Evolutionary conservation across 2,888 invertebrate genomes (phyloP).

Genomic region (Pyralis farinalis): DNA sequence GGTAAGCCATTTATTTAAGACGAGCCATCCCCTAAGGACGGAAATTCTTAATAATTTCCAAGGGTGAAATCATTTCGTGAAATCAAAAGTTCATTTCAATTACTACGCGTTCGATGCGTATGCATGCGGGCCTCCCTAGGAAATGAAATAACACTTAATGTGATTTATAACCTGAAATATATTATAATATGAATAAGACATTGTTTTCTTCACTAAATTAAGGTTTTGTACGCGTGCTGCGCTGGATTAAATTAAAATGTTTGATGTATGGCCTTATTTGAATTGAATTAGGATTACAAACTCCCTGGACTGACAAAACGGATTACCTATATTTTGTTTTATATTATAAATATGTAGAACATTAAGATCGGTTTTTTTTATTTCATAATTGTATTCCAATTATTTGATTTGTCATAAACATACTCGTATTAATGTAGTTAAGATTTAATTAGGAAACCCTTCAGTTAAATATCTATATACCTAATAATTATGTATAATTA

Average conservation of each 20-base stretch:
- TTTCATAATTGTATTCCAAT: too few species aligned
- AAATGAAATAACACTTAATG: constrained; percentile 79
- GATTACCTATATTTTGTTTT: too few species aligned
- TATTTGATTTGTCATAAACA: too few species aligned
- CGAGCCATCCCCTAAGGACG: constrained; percentile 42
- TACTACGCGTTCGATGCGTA: constrained; percentile 69
- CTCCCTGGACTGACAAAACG: too few species aligned
- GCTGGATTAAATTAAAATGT: constrained; percentile 41
- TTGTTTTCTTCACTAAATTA: constrained; percentile 71
- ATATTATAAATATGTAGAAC: too few species aligned
- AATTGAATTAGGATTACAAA: constrained; percentile 20
- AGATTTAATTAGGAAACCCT: too few species aligned
- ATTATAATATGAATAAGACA: constrained; percentile 71
- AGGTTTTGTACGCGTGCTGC: constrained; percentile 56
- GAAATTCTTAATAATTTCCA: constrained; percentile 72
- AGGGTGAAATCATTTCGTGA: constrained; percentile 66
- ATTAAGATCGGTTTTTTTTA: too few species aligned
- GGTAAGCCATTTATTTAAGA: constrained; percentile 44
- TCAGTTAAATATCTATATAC: too few species aligned
- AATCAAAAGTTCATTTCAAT: constrained; percentile 81
- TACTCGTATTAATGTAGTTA: too few species aligned
- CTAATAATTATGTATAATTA: too few species aligned
- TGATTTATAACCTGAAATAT: constrained; percentile 76
- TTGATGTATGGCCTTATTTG: constrained; percentile 36
- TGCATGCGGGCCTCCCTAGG: constrained; percentile 62